Base-by-base conservation (phyloP, 23 tunicate genomes). In the Trididemnum miniatum region DNA sequence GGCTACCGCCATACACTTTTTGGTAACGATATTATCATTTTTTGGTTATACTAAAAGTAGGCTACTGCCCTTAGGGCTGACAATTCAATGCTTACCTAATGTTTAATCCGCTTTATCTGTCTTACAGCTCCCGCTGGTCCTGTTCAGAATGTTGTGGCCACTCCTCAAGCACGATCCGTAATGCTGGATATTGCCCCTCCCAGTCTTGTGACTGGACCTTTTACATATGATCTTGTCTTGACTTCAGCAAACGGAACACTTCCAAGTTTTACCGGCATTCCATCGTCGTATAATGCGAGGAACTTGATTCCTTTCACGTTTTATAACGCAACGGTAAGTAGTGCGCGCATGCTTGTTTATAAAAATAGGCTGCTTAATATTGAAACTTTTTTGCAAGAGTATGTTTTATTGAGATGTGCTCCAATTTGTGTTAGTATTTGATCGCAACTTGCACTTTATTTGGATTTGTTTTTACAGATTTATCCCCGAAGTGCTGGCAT, bases 61-160 rank as follows among this genome's bases (percentile, higher is more conserved):
- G n/a, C n/a, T n/a, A n/a, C n/a, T n/a, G n/a, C n/a, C n/a, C n/a
- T n/a, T n/a, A n/a, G n/a, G n/a, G n/a, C n/a, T n/a, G n/a, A n/a
- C n/a, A n/a, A n/a, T n/a, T n/a, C n/a, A n/a, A n/a, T n/a, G n/a
- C n/a, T n/a, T n/a, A n/a, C n/a, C n/a, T n/a, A n/a, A n/a, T n/a
- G n/a, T n/a, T n/a, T n/a, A 49, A 12, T 49, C 18, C 57, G 57
- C 12, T 62, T 62, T 62, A 62, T 12, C 22, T 62, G 5, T 12
- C 2, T 74, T 28, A 36, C 30, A 74, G 79, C 31, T 37, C 79
- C 79, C 2, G 20, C 37, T 5, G 59, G 59, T 20, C 59, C 79
- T 28, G 79, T 74, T 12, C 12, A 3, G 38, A 37, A 40, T 2
- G 79, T 38, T 33, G 9, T 23, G 12, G 59, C 23, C 26, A 23